These are phyloP conservation scores for Odocoileus virginianus DNA, from an alignment of 2,113 vertebrate species.

Conservation along the genomic window DNA sequence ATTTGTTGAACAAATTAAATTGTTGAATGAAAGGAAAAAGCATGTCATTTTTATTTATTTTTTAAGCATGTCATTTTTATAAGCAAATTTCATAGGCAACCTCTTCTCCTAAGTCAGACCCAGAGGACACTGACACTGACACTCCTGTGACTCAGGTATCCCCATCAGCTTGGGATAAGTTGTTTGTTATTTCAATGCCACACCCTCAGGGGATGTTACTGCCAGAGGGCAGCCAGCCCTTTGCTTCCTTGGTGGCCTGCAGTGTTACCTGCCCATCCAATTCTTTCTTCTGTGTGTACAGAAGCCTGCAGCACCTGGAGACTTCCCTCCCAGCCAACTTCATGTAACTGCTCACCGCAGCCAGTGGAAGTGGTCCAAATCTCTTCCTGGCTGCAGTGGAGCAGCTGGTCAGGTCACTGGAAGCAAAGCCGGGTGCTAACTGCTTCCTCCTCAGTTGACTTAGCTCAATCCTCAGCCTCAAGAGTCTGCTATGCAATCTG, in stretches of 20 bases:
- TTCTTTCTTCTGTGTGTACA: background rate
- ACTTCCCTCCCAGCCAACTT: background rate
- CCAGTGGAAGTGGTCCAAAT: background rate
- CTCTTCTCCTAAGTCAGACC: background rate
- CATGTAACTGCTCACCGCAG: fast-evolving
- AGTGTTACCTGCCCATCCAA: background rate
- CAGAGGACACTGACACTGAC: background rate
- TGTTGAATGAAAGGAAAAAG: background rate
- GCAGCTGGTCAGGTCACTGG: background rate
- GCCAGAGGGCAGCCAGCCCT: background rate
- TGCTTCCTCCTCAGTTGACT: background rate
- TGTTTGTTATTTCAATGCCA: background rate
- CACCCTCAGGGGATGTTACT: fast-evolving
- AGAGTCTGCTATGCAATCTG: background rate
- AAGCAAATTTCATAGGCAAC: background rate
- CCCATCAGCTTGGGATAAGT: background rate
- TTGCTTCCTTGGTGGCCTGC: background rate
- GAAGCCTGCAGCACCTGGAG: background rate
- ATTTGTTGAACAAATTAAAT: background rate
- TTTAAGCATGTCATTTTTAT: background rate
- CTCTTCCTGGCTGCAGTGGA: background rate
- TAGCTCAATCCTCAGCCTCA: background rate
- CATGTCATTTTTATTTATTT: background rate
- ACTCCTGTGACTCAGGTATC: background rate
- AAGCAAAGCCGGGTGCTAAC: background rate